phyloP scores from a whole-genome alignment of 2,113 vertebrate genomes.

The Pseudopipra pipra region DNA sequence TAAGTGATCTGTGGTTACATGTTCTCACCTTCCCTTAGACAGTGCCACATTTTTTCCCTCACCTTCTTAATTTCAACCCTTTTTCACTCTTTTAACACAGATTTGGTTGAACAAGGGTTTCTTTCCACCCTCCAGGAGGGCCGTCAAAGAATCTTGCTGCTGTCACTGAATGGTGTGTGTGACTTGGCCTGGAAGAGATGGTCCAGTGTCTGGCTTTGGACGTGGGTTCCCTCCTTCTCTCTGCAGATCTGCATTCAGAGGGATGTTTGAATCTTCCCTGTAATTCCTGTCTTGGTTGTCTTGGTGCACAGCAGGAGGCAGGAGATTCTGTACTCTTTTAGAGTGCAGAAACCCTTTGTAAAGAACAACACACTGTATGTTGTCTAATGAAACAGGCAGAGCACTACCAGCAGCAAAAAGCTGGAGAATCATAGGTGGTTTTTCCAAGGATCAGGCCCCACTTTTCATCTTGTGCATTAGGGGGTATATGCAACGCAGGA shows the following conservation, averaged over 20 bases:
- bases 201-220: not conserved
- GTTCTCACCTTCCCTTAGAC: not conserved
- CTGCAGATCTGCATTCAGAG: not conserved
- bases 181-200: not conserved
- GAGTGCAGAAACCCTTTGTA: not conserved
- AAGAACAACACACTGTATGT: rapidly evolving
- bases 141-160: not conserved
- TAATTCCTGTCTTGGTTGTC: not conserved
- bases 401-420: not conserved
- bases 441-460: not conserved
- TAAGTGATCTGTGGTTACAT: not conserved
- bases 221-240: not conserved
- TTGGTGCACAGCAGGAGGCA: not conserved
- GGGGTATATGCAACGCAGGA: not conserved
- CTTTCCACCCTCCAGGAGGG: not conserved
- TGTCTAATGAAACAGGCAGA: not conserved
- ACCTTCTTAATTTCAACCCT: not conserved
- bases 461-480: not conserved
- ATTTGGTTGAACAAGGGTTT: not conserved
- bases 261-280: not conserved
- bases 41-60: not conserved
- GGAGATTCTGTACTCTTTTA: not conserved
- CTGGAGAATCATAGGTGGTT: not conserved
- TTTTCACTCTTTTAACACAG: not conserved
- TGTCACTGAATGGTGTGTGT: rapidly evolving